Evolutionary conservation across 2,113 vertebrate genomes (phyloP).

Genomic region (Thermophis baileyi): DNA sequence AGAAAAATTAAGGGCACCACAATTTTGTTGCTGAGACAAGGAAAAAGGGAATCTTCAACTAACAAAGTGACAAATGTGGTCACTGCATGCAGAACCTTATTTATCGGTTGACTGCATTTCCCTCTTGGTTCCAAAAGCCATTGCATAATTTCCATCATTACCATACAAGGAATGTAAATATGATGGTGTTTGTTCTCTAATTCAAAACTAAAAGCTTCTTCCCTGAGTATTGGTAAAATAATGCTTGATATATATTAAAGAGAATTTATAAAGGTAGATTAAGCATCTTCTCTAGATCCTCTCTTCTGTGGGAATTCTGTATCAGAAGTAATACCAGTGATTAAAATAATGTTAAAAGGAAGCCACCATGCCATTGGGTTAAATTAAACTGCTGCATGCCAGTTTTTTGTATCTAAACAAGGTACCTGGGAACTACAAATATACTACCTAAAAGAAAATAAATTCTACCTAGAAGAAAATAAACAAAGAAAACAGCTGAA

Average conservation of each 20-base stretch:
- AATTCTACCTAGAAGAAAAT: neutral
- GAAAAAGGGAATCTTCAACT: neutral
- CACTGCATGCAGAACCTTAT: neutral
- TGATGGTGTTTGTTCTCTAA: neutral
- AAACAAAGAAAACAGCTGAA: neutral
- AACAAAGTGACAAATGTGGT: neutral
- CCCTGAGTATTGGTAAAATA: neutral
- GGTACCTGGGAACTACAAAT: rapidly evolving
- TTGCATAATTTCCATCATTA: neutral
- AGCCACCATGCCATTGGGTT: slow-evolving; percentile 16
- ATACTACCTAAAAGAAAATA: neutral
- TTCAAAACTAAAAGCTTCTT: neutral
- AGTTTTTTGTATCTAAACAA: neutral
- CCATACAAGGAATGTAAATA: neutral
- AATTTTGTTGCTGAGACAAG: neutral
- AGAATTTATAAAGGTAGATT: neutral
- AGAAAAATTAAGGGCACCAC: neutral
- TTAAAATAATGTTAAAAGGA: neutral
- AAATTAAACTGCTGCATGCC: slow-evolving; percentile 23
- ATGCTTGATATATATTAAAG: neutral
- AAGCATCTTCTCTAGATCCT: neutral
- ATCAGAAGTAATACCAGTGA: neutral
- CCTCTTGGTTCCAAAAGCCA: neutral
- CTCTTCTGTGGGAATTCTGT: neutral
- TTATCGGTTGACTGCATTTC: neutral